A percentile compares a stretch with the other conserved stretches of the same genome.
phyloP scores from a whole-genome alignment of 2,113 vertebrate genomes.

The Athene cunicularia region DNA sequence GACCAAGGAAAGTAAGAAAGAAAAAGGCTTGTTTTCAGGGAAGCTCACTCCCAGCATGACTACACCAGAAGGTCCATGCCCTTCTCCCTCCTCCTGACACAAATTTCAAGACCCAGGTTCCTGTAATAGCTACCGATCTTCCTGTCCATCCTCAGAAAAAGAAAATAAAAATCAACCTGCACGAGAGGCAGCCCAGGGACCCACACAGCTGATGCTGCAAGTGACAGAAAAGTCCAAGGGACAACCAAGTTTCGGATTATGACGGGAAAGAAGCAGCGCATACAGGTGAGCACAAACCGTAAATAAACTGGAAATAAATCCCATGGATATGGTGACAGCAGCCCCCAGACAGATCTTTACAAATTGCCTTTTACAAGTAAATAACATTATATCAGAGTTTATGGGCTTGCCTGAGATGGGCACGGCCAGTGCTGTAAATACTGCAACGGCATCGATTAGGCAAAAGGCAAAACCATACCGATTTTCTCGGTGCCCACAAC shows the following conservation, averaged over 20 bases:
- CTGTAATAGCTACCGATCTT: background rate
- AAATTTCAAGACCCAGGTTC: background rate
- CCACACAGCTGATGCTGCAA: background rate
- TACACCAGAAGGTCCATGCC: background rate
- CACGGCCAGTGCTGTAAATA: background rate
- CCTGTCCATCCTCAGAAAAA: background rate
- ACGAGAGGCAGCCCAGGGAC: background rate
- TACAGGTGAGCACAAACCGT: background rate
- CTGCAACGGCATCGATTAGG: background rate
- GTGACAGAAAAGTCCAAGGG: background rate
- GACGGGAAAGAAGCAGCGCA: background rate
- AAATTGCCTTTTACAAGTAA: constrained; percentile 55
- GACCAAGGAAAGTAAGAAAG: background rate
- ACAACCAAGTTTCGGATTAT: background rate
- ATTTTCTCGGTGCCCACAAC: background rate
- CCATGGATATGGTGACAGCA: constrained; percentile 24
- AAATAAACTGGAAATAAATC: constrained; percentile 33
- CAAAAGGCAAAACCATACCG: background rate
- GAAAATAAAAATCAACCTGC: background rate
- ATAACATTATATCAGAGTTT: constrained; percentile 18
- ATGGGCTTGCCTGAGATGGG: background rate
- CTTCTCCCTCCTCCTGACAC: background rate
- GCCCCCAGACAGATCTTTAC: constrained; percentile 22
- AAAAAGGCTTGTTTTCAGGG: background rate
- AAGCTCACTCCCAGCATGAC: background rate